Base-by-base conservation (phyloP, 2,888 invertebrate species). In the Oithona nana region DNA sequence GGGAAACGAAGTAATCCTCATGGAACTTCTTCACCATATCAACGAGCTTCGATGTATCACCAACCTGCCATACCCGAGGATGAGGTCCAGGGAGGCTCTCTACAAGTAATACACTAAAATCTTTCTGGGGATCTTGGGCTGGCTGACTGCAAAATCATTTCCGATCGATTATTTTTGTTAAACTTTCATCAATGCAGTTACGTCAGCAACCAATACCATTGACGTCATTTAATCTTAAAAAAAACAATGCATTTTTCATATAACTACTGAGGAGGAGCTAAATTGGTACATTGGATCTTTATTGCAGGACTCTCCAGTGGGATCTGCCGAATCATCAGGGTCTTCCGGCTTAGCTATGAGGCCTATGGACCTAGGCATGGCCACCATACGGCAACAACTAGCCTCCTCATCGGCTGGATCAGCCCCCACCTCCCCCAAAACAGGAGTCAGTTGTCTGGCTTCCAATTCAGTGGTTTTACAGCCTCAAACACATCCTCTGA, bases 1-100 rank as follows among this genome's bases (percentile, higher is more conserved):
- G 39, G 88, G 74, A 89, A 88, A 79, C 87, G 59, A 20, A 49
- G 26, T 11, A 24, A 20, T 16, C 13, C 54, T 3, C 24, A 54
- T 26, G 26, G 54, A 6, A 20, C 24, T 3, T 24, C 54, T 16
- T 24, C 54, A 2, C 54, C 54, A 4, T 54, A 54, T 24, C 54
- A 54, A 24, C 20, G 54, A 24, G n/a, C n/a, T n/a, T n/a, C n/a
- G n/a, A n/a, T n/a, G n/a, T 26, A 54, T 26, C 54, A 54, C 54
- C 54, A 20, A 24, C 26, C 6, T 6, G 8, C 39, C 39, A 39
- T 39, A 39, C 39, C 39, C 6, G 39, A 39, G 39, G 16, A 39
- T 39, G 39, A 39, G 39, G 39, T 39, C 39, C 39, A 39, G 16
- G 39, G 39, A 11, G 39, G 39, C 39, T 39, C 39, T 11, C 39